Base-by-base conservation (phyloP, 2,113 vertebrate genomes). In the Corythornis cristatus region DNA sequence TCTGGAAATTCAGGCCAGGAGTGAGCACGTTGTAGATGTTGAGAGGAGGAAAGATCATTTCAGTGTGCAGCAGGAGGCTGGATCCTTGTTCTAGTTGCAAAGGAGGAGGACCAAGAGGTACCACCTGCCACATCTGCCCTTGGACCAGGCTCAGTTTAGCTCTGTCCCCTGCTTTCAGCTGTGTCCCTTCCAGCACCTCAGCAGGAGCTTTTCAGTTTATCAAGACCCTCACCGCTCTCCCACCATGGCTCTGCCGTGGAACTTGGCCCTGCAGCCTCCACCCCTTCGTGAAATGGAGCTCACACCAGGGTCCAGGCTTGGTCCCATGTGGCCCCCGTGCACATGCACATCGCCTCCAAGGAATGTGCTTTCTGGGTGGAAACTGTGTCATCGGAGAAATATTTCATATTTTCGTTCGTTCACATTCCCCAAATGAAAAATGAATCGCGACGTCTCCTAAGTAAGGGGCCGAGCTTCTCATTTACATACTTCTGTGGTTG, bases 401-500 rank as follows among this genome's bases (percentile, higher is more conserved):
- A 93, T 96, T 93, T 93, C 84, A 60, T 95, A 95, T 96, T 96
- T 98, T 96, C 64, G 0, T 97, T 95, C 1, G 64, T 89, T 96
- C 21, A 2, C 89, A 93, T 91, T 96, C 97, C 96, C 95, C 86
- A 76, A 92, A 93, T 70, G 50, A 91, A 90, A 86, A 60, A 66
- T 88, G 93, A 91, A 93, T 71, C 12, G 12, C 2, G 3, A 75
- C 88, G 72, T 67, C 96, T 95, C 94, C 92, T 89, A 96, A 96
- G 91, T 93, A 96, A 92, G 60, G 60, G 75, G 79, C 96, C 2
- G 31, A 95, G 83, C 79, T 76, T 85, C 96, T 90, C 29, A 91
- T 96, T 96, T 96, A 76, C 96, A 97, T 94, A 94, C 93, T 96
- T 97, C 87, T 97, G 96, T 50, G 31, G 95, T 94, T 97, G 93